Evolutionary conservation across 2,113 vertebrate genomes (phyloP), one percentile per base, ranked within the genome.

Genomic region (Cnemophilus loriae): DNA sequence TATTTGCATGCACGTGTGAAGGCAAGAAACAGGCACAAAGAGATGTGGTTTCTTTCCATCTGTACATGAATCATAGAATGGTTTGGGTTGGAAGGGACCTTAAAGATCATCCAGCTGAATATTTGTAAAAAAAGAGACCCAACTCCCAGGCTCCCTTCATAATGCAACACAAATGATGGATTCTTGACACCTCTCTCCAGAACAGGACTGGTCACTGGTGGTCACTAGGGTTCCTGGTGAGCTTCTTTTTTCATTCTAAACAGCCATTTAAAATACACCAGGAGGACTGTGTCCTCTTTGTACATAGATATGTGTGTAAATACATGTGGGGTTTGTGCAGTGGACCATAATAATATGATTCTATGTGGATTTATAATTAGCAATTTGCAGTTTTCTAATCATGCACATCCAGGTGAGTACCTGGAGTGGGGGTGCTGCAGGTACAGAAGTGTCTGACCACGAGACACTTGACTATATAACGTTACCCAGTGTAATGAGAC

Each of bases 301-400:
- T 16, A 3, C 3, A 26, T 26, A 20, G 3, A 11, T 10, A 7
- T 4, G 3, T 50, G 20, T 50, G n/a, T 10, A 37, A 67, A 13
- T n/a, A 16, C 0, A 0, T 5, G 39, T 30, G 33, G 3, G 1
- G 35, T 46, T 69, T 12, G 17, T 15, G 14, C 11, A 63, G 32
- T 2, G 55, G 46, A 6, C 21, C 2, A 3, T 10, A 53, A 69
- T 20, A 50, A 42, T 11, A 3, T 4, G 18, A 16, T 5, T 86
- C 84, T 53, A 3, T 41, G 44, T n/a, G 46, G 18, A 39, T 22
- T 4, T 16, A 15, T 18, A 41, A 78, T 89, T 44, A 60, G 9
- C 8, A 61, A 22, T 37, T 37, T 41, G 17, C 7, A 39, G 9
- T 52, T 92, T 53, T 61, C 28, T 80, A 24, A 10, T 6, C 27